A percentile compares a stretch with the other conserved stretches of the same genome.
Conservation (phyloP, 2,113 vertebrate species). For the Cinclus cinclus region DNA sequence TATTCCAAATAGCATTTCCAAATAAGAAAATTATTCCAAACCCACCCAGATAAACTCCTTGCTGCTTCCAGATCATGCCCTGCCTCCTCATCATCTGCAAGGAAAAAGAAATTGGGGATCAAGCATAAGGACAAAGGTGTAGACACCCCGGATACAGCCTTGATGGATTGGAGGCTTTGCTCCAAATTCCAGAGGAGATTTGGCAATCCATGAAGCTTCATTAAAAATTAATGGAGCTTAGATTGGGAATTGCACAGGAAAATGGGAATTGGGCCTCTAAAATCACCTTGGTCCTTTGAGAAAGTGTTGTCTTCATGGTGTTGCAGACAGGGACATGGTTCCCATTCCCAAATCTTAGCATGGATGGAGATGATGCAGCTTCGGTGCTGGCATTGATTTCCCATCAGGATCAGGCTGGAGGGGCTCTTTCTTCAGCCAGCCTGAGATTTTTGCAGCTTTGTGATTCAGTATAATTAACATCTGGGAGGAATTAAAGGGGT, state of each 20-base stretch:
- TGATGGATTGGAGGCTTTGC: neutral
- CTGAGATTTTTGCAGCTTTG: conserved; percentile 2
- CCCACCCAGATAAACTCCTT: neutral
- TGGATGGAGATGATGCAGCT: neutral
- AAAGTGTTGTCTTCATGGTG: rapidly evolving
- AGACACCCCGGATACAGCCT: neutral
- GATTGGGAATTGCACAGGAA: neutral
- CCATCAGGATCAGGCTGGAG: neutral
- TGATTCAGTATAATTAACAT: conserved; percentile 31
- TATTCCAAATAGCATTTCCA: neutral
- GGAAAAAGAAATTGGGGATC: neutral
- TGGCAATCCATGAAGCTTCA: neutral
- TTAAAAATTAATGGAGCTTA: neutral
- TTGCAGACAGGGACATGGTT: rapidly evolving
- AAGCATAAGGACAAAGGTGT: neutral
- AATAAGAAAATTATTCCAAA: neutral
- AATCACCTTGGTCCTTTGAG: neutral
- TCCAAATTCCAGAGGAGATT: neutral
- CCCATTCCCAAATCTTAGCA: neutral
- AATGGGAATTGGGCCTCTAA: neutral
- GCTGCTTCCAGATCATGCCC: neutral
- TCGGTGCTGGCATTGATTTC: neutral
- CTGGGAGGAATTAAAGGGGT: conserved; percentile 52
- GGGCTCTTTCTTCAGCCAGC: neutral
- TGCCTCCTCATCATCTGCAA: neutral